Conservation (phyloP, 2,113 vertebrate species). For the Natator depressus region DNA sequence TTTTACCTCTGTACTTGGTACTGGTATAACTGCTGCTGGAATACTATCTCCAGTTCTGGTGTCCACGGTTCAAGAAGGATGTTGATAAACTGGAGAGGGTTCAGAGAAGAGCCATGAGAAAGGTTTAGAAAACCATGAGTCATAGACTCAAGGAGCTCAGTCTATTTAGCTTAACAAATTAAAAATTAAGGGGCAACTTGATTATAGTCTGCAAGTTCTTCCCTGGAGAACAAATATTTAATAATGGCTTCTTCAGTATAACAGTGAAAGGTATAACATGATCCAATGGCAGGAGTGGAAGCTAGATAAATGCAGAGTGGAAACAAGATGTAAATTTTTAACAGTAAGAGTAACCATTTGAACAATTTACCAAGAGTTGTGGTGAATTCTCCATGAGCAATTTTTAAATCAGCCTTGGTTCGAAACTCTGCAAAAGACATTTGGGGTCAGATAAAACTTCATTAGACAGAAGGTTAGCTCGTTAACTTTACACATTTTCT, state of each 20-base stretch:
- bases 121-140: neutral
- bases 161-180: neutral
- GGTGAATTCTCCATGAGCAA: neutral
- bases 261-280: neutral
- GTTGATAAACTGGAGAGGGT: neutral
- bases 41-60: neutral
- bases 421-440: no score
- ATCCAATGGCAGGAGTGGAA: neutral
- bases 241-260: neutral
- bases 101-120: neutral
- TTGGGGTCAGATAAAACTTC: no score
- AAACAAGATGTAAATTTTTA: neutral
- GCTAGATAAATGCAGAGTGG: neutral
- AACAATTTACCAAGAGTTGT: neutral
- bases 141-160: neutral
- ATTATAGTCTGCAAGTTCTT: neutral
- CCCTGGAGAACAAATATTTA: neutral
- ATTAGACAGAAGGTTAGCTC: no score
- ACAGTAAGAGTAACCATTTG: neutral
- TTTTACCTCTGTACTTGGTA: neutral
- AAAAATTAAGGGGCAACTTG: no score
- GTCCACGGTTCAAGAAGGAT: neutral
- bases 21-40: neutral
- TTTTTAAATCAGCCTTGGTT: neutral
- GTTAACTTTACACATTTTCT: no score